These are phyloP conservation scores for Watsonalla binaria DNA, from an alignment of 2,888 invertebrate species.

Conservation along the genomic window DNA sequence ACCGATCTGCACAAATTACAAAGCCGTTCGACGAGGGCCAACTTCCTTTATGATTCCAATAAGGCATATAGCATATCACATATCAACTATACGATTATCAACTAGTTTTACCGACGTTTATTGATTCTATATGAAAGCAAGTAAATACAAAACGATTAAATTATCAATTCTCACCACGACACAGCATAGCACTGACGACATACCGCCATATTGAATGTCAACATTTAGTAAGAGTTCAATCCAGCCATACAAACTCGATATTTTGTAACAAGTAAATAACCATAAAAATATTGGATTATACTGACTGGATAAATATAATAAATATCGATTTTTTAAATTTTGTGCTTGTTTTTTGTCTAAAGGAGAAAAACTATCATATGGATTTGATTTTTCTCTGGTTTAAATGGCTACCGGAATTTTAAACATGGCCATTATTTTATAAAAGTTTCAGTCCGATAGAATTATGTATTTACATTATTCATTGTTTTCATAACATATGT, in stretches of 20 bases:
- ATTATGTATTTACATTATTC: no score
- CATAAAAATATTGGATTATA: slow-evolving; percentile 25
- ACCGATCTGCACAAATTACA: slow-evolving; percentile 56
- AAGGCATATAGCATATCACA: slow-evolving; percentile 33
- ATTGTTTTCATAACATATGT: no score
- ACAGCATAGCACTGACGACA: slow-evolving; percentile 98
- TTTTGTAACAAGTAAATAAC: slow-evolving; percentile 24
- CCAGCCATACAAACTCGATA: slow-evolving; percentile 44
- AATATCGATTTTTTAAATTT: slow-evolving; percentile 62
- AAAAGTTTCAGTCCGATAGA: not conserved
- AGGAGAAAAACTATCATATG: slow-evolving; percentile 53
- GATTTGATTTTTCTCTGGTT: slow-evolving; percentile 54
- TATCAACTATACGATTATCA: slow-evolving; percentile 28
- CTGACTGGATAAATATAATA: slow-evolving; percentile 19
- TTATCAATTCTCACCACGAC: slow-evolving; percentile 91
- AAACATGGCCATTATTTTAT: slow-evolving; percentile 15
- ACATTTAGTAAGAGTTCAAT: slow-evolving; percentile 71
- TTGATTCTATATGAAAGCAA: slow-evolving; percentile 38
- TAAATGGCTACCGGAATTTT: slow-evolving; percentile 27
- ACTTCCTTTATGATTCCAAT: slow-evolving; percentile 24
- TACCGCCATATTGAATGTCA: slow-evolving; percentile 97
- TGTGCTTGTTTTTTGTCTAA: slow-evolving; percentile 67
- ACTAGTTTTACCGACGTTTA: slow-evolving; percentile 30
- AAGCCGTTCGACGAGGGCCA: slow-evolving; percentile 37
- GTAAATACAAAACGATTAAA: slow-evolving; percentile 49